Base-by-base conservation (phyloP, 2,113 vertebrate species). In the Syngnathus floridae region DNA sequence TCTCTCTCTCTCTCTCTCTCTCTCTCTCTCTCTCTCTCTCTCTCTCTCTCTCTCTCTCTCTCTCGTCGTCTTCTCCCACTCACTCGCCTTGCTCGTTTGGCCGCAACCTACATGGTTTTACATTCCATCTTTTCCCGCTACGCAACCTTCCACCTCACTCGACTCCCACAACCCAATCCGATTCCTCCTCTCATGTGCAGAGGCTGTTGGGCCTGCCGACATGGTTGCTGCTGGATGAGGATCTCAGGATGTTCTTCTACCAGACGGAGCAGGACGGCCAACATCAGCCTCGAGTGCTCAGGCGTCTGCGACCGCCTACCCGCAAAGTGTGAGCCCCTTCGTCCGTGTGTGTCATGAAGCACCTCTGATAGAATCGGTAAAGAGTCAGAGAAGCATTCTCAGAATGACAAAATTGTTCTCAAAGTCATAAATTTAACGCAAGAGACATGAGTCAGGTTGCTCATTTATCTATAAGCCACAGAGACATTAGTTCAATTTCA, bases 191-290 rank as follows among this genome's bases (percentile, higher is more conserved):
- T 46, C 38, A 21, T 51, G 43, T 46, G 12, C 83, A 87, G 82
- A 88, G 76, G 73, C 82, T 99, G 13, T 92, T 99, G 69, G 87
- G 90, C 72, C 84, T 96, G 64, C 95, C 94, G 0, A 82, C 84
- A 45, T 95, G 93, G 92, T 85, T 96, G 57, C 79, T 98, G 68
- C 89, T 95, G 74, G 93, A 96, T 12, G 93, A 97, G 38, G 75
- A 89, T 1, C 82, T 97, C 57, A 83, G 94, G 7, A 92, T 98
- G 82, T 99, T 99, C 82, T 99, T 98, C 88, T 95, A 97, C 77
- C 96, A 97, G 83, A 93, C 90, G 0, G 59, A 86, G 7, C 89
- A 86, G 9, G 97, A 98, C 67, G 71, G 91, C 0, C 88, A 92
- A 80, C 93, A 96, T 63, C 84, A 90, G 58, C 96, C 95, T 0